Base-by-base conservation (phyloP, 2,888 invertebrate species). In the Pimpla rufipes region DNA sequence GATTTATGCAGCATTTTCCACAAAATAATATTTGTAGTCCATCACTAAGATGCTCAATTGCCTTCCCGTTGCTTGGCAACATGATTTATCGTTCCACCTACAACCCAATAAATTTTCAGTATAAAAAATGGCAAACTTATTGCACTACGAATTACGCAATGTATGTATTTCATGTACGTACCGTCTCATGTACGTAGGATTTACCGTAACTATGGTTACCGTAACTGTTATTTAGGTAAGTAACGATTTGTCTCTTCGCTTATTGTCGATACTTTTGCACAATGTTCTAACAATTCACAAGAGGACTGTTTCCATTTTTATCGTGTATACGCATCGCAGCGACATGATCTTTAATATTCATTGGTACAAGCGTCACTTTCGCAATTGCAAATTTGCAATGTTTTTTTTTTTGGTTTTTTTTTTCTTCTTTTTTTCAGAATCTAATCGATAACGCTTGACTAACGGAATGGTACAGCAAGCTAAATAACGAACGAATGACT, bases 201-300 rank as follows among this genome's bases (percentile, higher is more conserved):
- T 79, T 74, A 47, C 40, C 50, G 64, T 52, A 47, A 21, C 47
- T 57, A 59, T 45, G 55, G 50, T 75, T 84, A 70, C 35, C 73
- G 18, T 85, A 80, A 16, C 42, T 42, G 70, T 62, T 76, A 45
- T 52, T 80, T 86, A 81, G 88, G 88, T 88, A 87, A 88, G 88
- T 88, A 87, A 82, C 21, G 71, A 68, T 67, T 73, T 78, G 77
- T 82, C 79, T 80, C 70, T 71, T 75, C 66, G 80, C 80, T 45
- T 71, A 85, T 10, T 64, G 42, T 21, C 11, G 47, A 64, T 57
- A 59, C 68, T 52, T 23, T 42, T 50, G 1, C 67, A 62, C 64
- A 37, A 62, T 29, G 16, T 13, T 59, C 1, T 16, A 35, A 35
- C 42, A 57, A 2, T 77, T 23, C 55, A 59, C 18, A 40, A n/a